Evolutionary conservation across 2,113 vertebrate genomes (phyloP), one percentile per base, ranked within the genome.

Genomic region (Ictidomys tridecemlineatus): DNA sequence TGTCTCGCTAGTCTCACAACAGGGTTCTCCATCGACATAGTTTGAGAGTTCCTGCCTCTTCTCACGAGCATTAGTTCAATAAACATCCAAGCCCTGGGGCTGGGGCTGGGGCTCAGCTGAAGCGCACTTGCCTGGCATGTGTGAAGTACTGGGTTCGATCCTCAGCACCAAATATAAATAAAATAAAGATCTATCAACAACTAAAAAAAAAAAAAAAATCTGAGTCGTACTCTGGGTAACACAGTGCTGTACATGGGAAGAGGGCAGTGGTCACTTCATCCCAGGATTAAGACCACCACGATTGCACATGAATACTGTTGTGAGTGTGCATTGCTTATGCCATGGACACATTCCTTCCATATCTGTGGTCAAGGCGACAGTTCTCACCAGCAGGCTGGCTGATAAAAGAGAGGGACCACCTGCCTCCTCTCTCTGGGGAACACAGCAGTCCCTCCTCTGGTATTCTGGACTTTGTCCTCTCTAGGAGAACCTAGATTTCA

Each of bases 401-500:
- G 72, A 89, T 58, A 51, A 2, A 8, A 30, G 5, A 20, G 63
- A 37, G 5, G 20, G 22, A 14, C 56, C 32, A 37, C n/a, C 30
- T 22, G 63, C 63, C 13, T 32, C 85, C 32, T 79, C 32, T 56
- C 39, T 67, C 85, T 42, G 45, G 26, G 45, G 37, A 56, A 63
- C 86, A 84, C 14, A 76, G 63, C 22, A 4, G 16, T 32, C n/a
- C 9, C 2, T 51, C 10, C 34, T 26, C n/a, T 13, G 24, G 32
- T 6, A 42, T 32, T 85, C 72, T 87, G 86, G 45, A 63, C n/a
- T 48, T 53, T 72, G 32, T 37, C 37, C 58, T 80, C 16, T 73
- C 72, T 42, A 67, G 39, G 53, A 91, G 61, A 83, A 26, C 4
- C 12, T 91, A 53, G n/a, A 61, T 73, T 95, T 89, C 37, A 48